These are phyloP conservation scores for Mythimna pallens DNA, from an alignment of 2,888 invertebrate genomes.

Conservation along the genomic window DNA sequence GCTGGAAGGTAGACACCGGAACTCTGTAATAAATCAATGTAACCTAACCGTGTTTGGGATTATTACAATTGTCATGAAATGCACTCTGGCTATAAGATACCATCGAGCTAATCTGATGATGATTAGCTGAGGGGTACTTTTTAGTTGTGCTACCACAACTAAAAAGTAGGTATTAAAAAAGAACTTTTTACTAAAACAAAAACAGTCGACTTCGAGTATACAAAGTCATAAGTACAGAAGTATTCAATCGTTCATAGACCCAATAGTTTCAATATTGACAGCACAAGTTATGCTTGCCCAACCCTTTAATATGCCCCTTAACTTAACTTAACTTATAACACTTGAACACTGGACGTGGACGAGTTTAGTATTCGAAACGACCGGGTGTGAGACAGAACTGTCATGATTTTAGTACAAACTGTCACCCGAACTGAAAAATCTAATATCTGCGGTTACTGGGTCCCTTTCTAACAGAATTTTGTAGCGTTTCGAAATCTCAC, in stretches of 20 bases:
- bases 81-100: no score
- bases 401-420: slow-evolving; percentile 37
- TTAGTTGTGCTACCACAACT: no score
- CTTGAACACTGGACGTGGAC: slow-evolving; percentile 25
- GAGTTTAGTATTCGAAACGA: slow-evolving; percentile 45
- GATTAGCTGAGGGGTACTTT: no score
- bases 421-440: slow-evolving; percentile 32
- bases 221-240: no score
- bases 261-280: slow-evolving; percentile 7
- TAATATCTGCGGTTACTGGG: slow-evolving; percentile 15
- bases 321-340: slow-evolving; percentile 30
- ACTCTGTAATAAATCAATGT: no score
- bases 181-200: no score
- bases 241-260: slow-evolving; percentile 4
- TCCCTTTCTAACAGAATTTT: not conserved
- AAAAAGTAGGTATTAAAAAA: no score
- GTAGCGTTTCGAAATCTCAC: not conserved
- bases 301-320: slow-evolving; percentile 28
- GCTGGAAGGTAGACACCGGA: no score
- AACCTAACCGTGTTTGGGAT: no score
- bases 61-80: no score
- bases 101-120: no score
- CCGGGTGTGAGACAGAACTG: slow-evolving; percentile 15
- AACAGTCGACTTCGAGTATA: no score
- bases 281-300: slow-evolving; percentile 21